These are phyloP conservation scores for Gallinago undulata DNA, from an alignment of 2,113 vertebrate genomes.

Conservation along the genomic window DNA sequence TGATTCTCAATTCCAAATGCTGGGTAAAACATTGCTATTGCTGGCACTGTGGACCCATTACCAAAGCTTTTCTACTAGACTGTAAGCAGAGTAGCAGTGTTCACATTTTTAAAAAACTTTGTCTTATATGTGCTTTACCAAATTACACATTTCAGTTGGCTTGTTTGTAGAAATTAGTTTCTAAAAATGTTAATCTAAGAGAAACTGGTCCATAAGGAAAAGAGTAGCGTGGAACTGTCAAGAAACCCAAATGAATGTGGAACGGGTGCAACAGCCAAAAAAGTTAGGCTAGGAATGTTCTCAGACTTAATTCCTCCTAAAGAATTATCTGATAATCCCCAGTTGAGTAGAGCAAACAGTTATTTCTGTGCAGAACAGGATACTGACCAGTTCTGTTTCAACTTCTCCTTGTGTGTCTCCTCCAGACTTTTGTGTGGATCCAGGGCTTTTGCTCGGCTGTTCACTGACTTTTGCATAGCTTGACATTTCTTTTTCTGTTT, in stretches of 20 bases:
- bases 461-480: slow-evolving; percentile 80
- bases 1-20: background rate
- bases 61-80: background rate
- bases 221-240: background rate
- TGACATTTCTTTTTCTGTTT: slow-evolving; percentile 81
- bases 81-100: background rate
- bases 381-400: slow-evolving; percentile 83
- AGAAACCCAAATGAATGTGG: background rate
- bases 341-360: background rate
- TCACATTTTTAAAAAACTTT: background rate
- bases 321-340: background rate
- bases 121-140: background rate
- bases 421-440: slow-evolving; percentile 88
- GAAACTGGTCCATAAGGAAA: background rate
- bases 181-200: background rate
- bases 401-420: slow-evolving; percentile 82
- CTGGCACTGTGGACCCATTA: background rate
- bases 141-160: background rate
- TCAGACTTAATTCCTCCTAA: background rate
- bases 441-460: slow-evolving; percentile 84
- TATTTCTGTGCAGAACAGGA: background rate
- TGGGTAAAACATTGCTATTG: background rate
- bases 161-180: background rate
- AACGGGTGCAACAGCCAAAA: background rate
- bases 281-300: background rate